Evolutionary conservation across 2,797 vertebrate genomes (phyloP), one percentile per base, ranked within the genome.

Genomic region (Falco naumanni): DNA sequence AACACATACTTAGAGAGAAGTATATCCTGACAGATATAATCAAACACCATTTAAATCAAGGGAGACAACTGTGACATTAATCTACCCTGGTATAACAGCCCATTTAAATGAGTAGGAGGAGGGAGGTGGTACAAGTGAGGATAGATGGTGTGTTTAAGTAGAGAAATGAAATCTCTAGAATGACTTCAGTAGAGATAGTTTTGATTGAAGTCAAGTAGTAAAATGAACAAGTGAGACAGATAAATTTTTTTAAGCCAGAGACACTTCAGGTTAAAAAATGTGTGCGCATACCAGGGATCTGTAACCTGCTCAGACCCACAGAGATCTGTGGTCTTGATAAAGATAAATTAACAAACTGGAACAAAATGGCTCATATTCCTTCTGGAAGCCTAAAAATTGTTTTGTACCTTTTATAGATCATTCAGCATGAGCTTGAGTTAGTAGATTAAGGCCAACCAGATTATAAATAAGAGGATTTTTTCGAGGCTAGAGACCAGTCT

Each of bases 21-120:
- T 50, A 93, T 79, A 91, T 93, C 92, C 95, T 97, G 95, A 89
- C 95, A 94, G 95, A 94, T 93, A 87, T 93, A 92, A 96, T 97
- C 95, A 96, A 97, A 96, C 82, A 76, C 76, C 18, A 5, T 93
- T 97, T 97, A 97, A 97, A 97, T 97, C 94, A 96, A 85, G 87
- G 90, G 76, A 97, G 93, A 94, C 0, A 31, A 63, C 79, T 74
- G 86, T 92, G 95, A 93, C 96, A 96, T 97, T 93, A 97, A 97
- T 96, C 95, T 96, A 72, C 81, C 87, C 59, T 89, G 94, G 54
- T 94, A 79, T 91, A 96, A 97, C 82, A 96, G 93, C 81, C 92
- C 93, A 92, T 96, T 96, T 97, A 97, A 97, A 96, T 92, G 82
- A 97, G 93, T 92, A 85, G 96, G 96, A 97, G 95, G 96, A 95